Conservation (phyloP, 1,140 invertebrate species). For the Luehdorfia chinensis region DNA sequence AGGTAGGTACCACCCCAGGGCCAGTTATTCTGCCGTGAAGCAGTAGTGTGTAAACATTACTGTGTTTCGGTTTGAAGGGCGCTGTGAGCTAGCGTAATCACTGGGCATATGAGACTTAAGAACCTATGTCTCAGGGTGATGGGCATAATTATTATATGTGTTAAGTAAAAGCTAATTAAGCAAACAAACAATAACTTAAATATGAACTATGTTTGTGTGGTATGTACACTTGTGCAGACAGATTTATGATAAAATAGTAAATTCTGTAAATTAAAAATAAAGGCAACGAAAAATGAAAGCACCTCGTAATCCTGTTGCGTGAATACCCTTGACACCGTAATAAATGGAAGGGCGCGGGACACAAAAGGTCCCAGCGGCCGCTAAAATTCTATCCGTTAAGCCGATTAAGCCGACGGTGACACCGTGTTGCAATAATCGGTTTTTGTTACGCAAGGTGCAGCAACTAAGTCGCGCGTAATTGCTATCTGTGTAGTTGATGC, state of each 20-base stretch:
- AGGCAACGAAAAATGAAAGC: constrained; percentile 34
- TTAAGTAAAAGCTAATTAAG: too few relatives aligned
- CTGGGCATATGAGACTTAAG: too few relatives aligned
- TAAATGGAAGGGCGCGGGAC: constrained; percentile 43
- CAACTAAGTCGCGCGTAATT: constrained; percentile 7
- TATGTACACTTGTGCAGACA: neutral
- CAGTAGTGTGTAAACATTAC: too few relatives aligned
- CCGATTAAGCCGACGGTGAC: constrained; percentile 41
- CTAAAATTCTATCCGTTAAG: too few relatives aligned
- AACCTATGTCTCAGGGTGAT: too few relatives aligned
- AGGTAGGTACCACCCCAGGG: too few relatives aligned
- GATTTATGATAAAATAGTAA: constrained; percentile 3
- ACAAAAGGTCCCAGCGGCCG: constrained; percentile 20
- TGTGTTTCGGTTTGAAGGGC: too few relatives aligned
- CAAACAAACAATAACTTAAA: neutral
- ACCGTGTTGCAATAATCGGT: constrained; percentile 42
- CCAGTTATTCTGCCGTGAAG: too few relatives aligned
- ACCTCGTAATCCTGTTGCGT: constrained; percentile 40
- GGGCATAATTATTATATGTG: too few relatives aligned
- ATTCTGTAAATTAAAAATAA: constrained; percentile 9
- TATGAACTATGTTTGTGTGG: too few relatives aligned
- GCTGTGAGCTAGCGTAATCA: too few relatives aligned
- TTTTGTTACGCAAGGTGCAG: constrained; percentile 30
- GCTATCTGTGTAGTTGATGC: constrained; percentile 14
- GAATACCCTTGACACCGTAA: constrained; percentile 55